phyloP scores from a whole-genome alignment of 2,113 vertebrate species.

The Holacanthus passer region DNA sequence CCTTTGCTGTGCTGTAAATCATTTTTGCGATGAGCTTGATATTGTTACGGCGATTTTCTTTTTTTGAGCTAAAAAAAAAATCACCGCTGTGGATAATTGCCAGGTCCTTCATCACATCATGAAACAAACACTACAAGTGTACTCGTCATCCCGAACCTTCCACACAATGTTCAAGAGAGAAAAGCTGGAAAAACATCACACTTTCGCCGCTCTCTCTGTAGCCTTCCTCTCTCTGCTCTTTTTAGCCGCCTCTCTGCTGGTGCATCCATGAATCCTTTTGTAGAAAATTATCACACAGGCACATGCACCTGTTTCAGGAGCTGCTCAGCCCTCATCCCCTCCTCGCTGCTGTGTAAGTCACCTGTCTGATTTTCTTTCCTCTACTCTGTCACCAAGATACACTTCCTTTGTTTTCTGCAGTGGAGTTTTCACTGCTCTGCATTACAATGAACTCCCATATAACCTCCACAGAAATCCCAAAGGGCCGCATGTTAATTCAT shows the following conservation, averaged over 20 bases:
- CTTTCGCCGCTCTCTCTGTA: conserved; percentile 38
- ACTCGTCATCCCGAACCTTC: conserved; percentile 41
- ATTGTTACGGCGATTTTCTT: conserved; percentile 44
- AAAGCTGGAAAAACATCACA: conserved; percentile 65
- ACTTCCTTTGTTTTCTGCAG: conserved; percentile 44
- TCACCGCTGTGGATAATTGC: conserved; percentile 21
- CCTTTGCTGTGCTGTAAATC: conserved; percentile 37
- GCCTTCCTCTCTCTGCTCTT: conserved; percentile 45
- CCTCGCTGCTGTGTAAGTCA: conserved; percentile 20
- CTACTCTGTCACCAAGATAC: not conserved
- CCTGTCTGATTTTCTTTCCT: conserved; percentile 36
- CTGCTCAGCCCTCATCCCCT: conserved; percentile 16
- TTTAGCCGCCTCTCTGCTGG: conserved; percentile 47
- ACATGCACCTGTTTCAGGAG: conserved; percentile 44
- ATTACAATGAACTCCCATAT: conserved; percentile 45
- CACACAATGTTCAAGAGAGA: conserved; percentile 42
- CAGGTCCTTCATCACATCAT: conserved; percentile 24
- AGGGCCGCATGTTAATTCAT: conserved; percentile 50
- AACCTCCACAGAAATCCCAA: conserved; percentile 41
- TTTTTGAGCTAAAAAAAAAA: conserved; percentile 10
- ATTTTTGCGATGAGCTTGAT: conserved; percentile 56
- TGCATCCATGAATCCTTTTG: conserved; percentile 47
- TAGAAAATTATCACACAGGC: conserved; percentile 51
- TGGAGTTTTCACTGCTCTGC: conserved; percentile 46
- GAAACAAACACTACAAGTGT: conserved; percentile 52